phyloP scores from a whole-genome alignment of 2,888 invertebrate species.

The Dorcus parallelipipedus region DNA sequence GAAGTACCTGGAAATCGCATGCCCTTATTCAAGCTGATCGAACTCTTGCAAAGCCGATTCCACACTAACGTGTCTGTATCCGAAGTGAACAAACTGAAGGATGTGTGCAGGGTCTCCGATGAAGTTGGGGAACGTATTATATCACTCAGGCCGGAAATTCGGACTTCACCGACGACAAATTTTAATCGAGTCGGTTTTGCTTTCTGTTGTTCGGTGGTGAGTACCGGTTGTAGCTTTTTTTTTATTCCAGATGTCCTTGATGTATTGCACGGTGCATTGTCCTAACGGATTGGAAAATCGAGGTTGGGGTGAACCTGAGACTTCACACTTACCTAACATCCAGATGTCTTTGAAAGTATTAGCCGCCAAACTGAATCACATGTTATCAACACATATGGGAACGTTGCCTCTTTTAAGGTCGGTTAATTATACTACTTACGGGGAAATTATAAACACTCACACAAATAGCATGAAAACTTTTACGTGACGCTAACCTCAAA shows the following conservation, averaged over 20 bases:
- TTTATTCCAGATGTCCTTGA: constrained; percentile 42
- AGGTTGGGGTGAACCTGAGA: constrained; percentile 72
- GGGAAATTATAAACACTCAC: neutral
- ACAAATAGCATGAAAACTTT: neutral
- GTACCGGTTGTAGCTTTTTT: neutral
- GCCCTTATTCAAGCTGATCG: constrained; percentile 77
- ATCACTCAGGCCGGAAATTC: constrained; percentile 57
- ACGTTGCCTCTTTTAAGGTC: constrained; percentile 77
- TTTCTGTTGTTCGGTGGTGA: neutral
- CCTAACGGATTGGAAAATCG: constrained; percentile 57
- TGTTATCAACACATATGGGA: constrained; percentile 74
- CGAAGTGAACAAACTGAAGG: constrained; percentile 70
- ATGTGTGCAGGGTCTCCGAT: constrained; percentile 73
- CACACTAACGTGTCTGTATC: constrained; percentile 71
- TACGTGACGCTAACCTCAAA: too few species aligned
- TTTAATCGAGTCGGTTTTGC: constrained; percentile 30
- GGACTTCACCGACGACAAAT: constrained; percentile 55
- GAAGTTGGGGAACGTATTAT: constrained; percentile 64
- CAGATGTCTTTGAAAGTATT: constrained; percentile 66
- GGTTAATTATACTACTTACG: constrained; percentile 16
- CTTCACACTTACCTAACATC: constrained; percentile 61
- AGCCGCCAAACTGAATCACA: constrained; percentile 60
- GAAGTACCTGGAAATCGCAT: constrained; percentile 73
- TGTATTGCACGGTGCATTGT: constrained; percentile 67
- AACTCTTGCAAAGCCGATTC: constrained; percentile 77